Evolutionary conservation across 64 coral and sea anemone species (phyloP).

Genomic region (Porites lutea): DNA sequence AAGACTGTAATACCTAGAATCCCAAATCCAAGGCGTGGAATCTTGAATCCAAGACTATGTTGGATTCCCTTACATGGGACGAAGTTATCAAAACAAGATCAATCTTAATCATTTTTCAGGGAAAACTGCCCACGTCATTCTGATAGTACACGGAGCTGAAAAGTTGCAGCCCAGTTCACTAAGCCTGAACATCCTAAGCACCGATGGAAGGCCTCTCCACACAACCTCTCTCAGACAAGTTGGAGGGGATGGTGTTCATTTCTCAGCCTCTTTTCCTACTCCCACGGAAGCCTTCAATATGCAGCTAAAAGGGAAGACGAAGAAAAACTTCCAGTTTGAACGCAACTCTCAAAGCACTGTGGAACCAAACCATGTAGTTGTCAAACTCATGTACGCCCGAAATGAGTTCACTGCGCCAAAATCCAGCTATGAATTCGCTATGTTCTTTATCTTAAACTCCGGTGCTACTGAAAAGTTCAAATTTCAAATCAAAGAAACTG

Average conservation of each 20-base stretch:
- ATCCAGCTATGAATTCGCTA: not conserved
- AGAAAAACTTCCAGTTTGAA: conserved; percentile 22
- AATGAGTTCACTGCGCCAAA: conserved; percentile 18
- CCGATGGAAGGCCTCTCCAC: not conserved
- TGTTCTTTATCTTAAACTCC: conserved; percentile 20
- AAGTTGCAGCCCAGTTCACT: not conserved
- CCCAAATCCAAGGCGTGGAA: too few relatives aligned
- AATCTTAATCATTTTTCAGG: not conserved
- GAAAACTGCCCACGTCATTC: not conserved
- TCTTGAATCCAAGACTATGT: too few relatives aligned
- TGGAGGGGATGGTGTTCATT: conserved; percentile 18
- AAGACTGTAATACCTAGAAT: too few relatives aligned
- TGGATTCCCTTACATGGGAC: too few relatives aligned
- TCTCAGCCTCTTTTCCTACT: conserved; percentile 29
- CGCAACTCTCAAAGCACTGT: conserved; percentile 8
- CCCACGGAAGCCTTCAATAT: conserved; percentile 33
- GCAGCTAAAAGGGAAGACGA: conserved; percentile 31
- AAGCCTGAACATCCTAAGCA: not conserved
- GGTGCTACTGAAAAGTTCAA: conserved; percentile 25
- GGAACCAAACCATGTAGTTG: not conserved
- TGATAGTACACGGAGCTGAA: conserved; percentile 23
- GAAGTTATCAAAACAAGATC: too few relatives aligned
- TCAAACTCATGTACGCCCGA: not conserved
- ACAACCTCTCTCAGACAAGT: not conserved
- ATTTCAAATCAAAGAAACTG: conserved; percentile 17